Conservation (phyloP, 2,113 vertebrate species). For the Limanda limanda region DNA sequence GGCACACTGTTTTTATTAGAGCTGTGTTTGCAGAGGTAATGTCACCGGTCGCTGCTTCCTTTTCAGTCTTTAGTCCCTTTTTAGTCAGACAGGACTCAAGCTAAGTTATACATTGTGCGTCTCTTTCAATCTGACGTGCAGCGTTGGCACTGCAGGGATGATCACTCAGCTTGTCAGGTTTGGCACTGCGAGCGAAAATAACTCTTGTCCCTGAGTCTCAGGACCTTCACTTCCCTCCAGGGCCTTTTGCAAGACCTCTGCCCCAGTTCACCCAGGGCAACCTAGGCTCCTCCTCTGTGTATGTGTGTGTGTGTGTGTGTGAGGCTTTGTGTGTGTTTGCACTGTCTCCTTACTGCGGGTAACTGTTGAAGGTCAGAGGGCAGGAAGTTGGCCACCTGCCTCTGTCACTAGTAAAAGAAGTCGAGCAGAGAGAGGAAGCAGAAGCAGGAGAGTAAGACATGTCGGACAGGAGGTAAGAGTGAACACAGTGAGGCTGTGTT, state of each 20-base stretch:
- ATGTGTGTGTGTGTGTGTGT: constrained; percentile 41
- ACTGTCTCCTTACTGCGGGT: constrained; percentile 69
- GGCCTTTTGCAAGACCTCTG: constrained; percentile 77
- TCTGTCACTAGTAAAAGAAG: constrained; percentile 72
- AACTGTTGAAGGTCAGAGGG: constrained; percentile 81
- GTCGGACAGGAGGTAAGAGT: constrained; percentile 26
- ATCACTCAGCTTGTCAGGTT: constrained; percentile 55
- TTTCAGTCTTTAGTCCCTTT: constrained; percentile 10
- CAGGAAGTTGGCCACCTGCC: constrained; percentile 81
- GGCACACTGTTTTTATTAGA: constrained; percentile 28
- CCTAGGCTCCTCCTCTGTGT: constrained; percentile 78
- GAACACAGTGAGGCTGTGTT: constrained; percentile 13
- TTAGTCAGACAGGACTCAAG: not conserved
- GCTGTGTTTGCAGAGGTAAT: constrained; percentile 4
- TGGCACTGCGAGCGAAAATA: constrained; percentile 56
- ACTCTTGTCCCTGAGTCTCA: constrained; percentile 62
- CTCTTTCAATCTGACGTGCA: constrained; percentile 14
- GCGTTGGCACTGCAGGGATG: constrained; percentile 17
- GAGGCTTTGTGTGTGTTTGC: constrained; percentile 53
- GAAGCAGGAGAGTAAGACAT: constrained; percentile 31
- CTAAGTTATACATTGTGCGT: not conserved
- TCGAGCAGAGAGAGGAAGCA: constrained; percentile 62
- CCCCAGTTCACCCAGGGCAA: constrained; percentile 81
- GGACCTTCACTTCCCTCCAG: constrained; percentile 69
- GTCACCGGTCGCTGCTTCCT: constrained; percentile 19